A percentile compares a stretch with the other conserved stretches of the same genome.
Conservation (phyloP, 2,888 invertebrate species). For the Drosophila subquinaria region DNA sequence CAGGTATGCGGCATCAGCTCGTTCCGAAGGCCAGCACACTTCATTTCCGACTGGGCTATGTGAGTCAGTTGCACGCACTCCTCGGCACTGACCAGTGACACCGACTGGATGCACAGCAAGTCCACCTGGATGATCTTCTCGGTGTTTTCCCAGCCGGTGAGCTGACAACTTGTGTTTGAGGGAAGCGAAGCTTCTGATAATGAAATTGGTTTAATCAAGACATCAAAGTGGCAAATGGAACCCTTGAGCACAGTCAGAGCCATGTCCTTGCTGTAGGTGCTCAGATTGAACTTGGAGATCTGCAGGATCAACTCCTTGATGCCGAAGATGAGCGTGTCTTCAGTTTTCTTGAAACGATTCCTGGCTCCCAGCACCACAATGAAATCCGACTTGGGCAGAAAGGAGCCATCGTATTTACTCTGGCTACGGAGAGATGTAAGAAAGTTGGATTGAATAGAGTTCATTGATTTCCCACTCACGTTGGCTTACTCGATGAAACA, state of each 20-base stretch:
- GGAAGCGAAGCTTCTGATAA: neutral
- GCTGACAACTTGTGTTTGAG: conserved; percentile 1
- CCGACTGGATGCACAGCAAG: neutral
- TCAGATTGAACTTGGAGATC: neutral
- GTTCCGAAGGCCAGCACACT: conserved; percentile 91
- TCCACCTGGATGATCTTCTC: neutral
- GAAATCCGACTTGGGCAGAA: conserved; percentile 10
- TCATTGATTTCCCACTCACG: neutral
- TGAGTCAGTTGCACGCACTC: neutral
- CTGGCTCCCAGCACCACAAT: conserved; percentile 3
- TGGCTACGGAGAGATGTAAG: neutral
- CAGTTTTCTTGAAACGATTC: conserved; percentile 69
- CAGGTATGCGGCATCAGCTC: conserved; percentile 90
- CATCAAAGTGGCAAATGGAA: neutral
- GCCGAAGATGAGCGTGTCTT: neutral
- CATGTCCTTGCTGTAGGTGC: conserved; percentile 24
- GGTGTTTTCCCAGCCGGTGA: conserved; percentile 21
- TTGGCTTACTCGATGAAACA: conserved; percentile 41
- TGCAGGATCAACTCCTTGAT: neutral
- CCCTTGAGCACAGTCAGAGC: conserved; percentile 5
- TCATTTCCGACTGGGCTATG: conserved; percentile 85
- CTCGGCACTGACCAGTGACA: neutral
- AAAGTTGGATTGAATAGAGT: too few relatives aligned
- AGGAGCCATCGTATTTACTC: conserved; percentile 13
- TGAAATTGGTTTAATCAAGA: neutral